A percentile compares a stretch with the other conserved stretches of the same genome.
Conservation (phyloP, 2,888 invertebrate genomes). For the Sphinx pinastri region DNA sequence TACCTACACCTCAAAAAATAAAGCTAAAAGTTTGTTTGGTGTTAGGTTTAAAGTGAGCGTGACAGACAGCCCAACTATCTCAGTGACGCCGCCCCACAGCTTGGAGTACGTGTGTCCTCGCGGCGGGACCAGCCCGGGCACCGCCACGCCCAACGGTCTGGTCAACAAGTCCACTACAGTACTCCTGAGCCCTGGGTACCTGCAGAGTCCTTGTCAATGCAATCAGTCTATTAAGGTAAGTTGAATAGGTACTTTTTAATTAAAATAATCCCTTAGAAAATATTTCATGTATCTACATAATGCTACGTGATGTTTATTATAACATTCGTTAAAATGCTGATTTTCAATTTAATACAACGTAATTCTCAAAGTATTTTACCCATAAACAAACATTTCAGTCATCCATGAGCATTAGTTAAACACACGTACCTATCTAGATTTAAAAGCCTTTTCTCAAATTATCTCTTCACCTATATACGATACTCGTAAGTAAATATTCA, state of each 20-base stretch:
- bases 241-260: constrained; percentile 57
- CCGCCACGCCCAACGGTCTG: constrained; percentile 77
- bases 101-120: constrained; percentile 74
- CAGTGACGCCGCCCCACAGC: constrained; percentile 75
- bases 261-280: constrained; percentile 38
- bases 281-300: background rate
- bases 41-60: constrained; percentile 71
- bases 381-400: no score
- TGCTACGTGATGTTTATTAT: background rate
- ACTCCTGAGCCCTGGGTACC: constrained; percentile 72
- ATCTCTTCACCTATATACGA: no score
- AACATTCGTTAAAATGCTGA: constrained; percentile 14
- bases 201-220: constrained; percentile 78
- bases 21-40: background rate
- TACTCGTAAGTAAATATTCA: no score
- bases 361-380: no score
- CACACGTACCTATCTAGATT: no score
- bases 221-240: constrained; percentile 75
- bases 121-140: constrained; percentile 70
- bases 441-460: no score
- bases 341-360: background rate
- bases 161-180: constrained; percentile 70
- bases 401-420: no score
- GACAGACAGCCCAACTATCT: constrained; percentile 77
- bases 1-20: no score